phyloP scores from a whole-genome alignment of 2,888 invertebrate genomes.

The Hirtodrosophila cameraria region DNA sequence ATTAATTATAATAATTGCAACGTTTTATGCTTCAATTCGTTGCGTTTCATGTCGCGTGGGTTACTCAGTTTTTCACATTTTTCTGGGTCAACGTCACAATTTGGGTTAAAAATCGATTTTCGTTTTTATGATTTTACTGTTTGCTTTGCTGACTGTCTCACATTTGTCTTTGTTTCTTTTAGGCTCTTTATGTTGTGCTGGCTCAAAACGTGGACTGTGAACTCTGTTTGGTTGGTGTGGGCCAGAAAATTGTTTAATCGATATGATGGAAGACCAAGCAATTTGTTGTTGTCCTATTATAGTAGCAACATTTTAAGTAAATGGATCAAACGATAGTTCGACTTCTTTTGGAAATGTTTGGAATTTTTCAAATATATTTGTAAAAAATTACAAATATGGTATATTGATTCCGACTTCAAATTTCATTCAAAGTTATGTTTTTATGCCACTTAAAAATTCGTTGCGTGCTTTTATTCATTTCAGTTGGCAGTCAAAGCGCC shows the following conservation, averaged over 20 bases:
- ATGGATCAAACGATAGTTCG: constrained; percentile 11
- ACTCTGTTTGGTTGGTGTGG: constrained; percentile 21
- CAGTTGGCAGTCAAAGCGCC: background rate
- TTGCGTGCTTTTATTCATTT: background rate
- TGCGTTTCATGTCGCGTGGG: constrained; percentile 44
- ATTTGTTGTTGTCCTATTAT: constrained; percentile 51
- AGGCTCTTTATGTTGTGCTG: constrained; percentile 31
- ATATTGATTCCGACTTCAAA: background rate
- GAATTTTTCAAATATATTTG: background rate
- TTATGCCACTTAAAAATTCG: background rate
- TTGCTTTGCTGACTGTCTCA: constrained; percentile 24
- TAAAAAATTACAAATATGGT: too few species aligned
- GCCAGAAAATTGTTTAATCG: constrained; percentile 57
- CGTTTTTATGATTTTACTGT: constrained; percentile 67
- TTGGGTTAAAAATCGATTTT: constrained; percentile 77
- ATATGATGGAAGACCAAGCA: constrained; percentile 51
- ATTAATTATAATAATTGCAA: constrained; percentile 77
- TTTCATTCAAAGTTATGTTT: too few species aligned
- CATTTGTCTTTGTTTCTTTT: constrained; percentile 29
- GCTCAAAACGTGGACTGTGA: constrained; percentile 16
- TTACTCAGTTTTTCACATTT: constrained; percentile 22
- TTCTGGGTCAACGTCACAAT: constrained; percentile 71
- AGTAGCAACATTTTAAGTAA: constrained; percentile 6
- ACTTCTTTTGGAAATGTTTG: background rate
- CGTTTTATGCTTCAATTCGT: constrained; percentile 61